A percentile compares a stretch with the other conserved stretches of the same genome.
These are phyloP conservation scores for Melanotaenia maccullochi DNA, from an alignment of 2,797 vertebrate species.

Conservation along the genomic window DNA sequence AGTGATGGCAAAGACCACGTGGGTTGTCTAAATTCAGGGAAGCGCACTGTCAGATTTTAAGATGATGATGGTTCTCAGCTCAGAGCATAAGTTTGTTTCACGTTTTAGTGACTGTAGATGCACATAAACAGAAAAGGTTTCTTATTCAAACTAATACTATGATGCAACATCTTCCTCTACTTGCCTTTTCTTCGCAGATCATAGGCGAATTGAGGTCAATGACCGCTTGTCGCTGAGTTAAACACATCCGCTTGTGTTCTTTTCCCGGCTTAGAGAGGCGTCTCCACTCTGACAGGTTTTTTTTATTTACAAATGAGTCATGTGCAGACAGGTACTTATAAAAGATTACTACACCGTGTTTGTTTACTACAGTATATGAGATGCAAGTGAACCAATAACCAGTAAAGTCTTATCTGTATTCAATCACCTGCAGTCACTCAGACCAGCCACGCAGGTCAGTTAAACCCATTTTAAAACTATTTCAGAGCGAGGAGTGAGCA, in stretches of 20 bases:
- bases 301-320: slow-evolving; percentile 56
- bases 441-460: neutral
- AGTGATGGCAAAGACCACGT: neutral
- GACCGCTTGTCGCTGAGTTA: slow-evolving; percentile 31
- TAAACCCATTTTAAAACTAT: neutral
- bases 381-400: neutral
- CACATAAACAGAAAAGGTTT: neutral
- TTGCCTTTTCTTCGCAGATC: slow-evolving; percentile 20
- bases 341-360: slow-evolving; percentile 61
- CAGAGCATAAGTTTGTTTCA: neutral
- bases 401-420: neutral
- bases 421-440: neutral
- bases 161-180: neutral
- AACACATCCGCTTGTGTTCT: slow-evolving; percentile 35
- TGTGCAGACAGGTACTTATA: slow-evolving; percentile 61
- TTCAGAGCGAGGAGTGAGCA: neutral
- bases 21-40: slow-evolving; percentile 5
- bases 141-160: neutral
- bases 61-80: neutral
- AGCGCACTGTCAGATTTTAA: neutral
- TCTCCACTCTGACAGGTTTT: slow-evolving; percentile 50
- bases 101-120: neutral
- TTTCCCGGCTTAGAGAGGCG: slow-evolving; percentile 50
- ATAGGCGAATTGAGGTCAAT: slow-evolving; percentile 33
- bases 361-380: slow-evolving; percentile 47